Percentiles rank a stretch among this genome's conserved stretches.
Evolutionary conservation across 2,888 invertebrate species (phyloP).

Genomic region (Aleiodes leptofemur): DNA sequence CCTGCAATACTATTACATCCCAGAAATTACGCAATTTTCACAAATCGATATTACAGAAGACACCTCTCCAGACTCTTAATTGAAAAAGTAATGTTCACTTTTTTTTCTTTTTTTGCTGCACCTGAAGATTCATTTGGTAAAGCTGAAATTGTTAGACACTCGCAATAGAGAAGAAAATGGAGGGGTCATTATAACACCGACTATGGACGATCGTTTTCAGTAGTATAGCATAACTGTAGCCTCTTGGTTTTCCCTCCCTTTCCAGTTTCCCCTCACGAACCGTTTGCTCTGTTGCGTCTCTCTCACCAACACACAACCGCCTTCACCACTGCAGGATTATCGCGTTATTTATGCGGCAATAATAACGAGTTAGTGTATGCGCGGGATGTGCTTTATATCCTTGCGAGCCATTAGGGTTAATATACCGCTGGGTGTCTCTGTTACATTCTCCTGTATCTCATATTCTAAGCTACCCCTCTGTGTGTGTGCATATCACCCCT

Average conservation of each 20-base stretch:
- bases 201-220: no score
- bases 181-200: no score
- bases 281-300: conserved; percentile 44
- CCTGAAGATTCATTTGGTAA: no score
- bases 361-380: conserved; percentile 75
- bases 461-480: conserved; percentile 34
- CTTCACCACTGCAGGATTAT: conserved; percentile 70
- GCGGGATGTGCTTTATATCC: conserved; percentile 75
- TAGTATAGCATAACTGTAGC: conserved; percentile 38
- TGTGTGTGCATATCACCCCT: conserved; percentile 1
- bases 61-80: background rate
- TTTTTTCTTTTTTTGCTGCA: background rate
- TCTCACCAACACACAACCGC: conserved; percentile 53
- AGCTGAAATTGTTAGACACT: no score
- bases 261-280: conserved; percentile 43
- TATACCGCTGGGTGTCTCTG: conserved; percentile 66
- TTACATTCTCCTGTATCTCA: conserved; percentile 49
- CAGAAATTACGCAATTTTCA: conserved; percentile 16
- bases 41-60: conserved; percentile 11
- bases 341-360: conserved; percentile 75
- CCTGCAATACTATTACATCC: background rate
- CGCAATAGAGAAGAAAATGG: no score
- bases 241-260: conserved; percentile 50
- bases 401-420: conserved; percentile 74
- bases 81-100: background rate